Base-by-base conservation (phyloP, 2,888 invertebrate species). In the Sussaba pulchella region DNA sequence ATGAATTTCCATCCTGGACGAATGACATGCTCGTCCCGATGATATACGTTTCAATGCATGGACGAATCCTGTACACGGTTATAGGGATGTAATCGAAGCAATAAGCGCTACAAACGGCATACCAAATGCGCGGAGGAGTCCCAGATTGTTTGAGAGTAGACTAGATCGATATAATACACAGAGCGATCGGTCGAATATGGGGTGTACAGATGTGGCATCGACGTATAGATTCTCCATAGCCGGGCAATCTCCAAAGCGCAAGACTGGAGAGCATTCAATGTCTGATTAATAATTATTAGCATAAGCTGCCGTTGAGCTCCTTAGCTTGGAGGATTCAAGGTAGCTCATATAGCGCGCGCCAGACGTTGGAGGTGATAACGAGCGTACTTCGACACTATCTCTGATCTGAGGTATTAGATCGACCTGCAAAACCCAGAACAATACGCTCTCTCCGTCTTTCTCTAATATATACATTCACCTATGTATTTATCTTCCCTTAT, bases 241-340 rank as follows among this genome's bases (percentile, higher is more conserved):
- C 26, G 17, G 17, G 31, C 45, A 64, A 31, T 64, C 14, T 17
- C 9, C 17, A 10, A 2, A 1, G 17, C 10, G 54, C 41, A 36
- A 41, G 26, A 54, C 39, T 14, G 17, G 39, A 67, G 54, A 54
- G 17, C 24, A 69, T 69, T 41, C 39, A 54, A 21, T 54, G 52
- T 21, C 67, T 69, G 41, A 54, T 69, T 69, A 54, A 69, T 54
- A 52, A 69, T 52, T 52, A 52, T 21, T 52, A 52, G 52, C 67
- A 39, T 39, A 67, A 52, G 19, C 52, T 67, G 50, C 52, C 39
- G 52, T 24, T 14, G 67, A 67, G 50, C 24, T 24, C 52, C 50
- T 52, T 52, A 67, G 52, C 21, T 52, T 39, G 26, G 3, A 24
- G 39, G 39, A 50, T 67, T 52, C 21, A 39, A 67, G 66, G 67